Evolutionary conservation across 2,888 invertebrate genomes (phyloP).

Genomic region (Creontiades dilutus): DNA sequence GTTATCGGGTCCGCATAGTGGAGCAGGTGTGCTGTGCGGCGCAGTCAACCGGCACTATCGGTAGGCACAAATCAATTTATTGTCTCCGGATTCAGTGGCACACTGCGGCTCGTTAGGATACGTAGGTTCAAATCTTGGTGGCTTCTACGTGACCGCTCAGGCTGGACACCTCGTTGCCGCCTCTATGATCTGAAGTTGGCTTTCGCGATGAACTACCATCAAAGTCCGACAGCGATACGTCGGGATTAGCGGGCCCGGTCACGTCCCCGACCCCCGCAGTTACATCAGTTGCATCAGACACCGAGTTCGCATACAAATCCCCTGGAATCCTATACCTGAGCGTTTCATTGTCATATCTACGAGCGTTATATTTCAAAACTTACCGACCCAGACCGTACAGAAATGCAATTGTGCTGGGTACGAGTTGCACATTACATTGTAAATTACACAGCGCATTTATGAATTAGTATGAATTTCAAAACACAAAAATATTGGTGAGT

Average conservation of each 20-base stretch:
- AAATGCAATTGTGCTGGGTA: not conserved
- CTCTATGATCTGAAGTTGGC: not conserved
- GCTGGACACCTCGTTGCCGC: not conserved
- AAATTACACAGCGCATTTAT: too few relatives aligned
- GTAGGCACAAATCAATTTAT: too few relatives aligned
- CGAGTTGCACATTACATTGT: too few relatives aligned
- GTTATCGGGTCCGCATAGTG: too few relatives aligned
- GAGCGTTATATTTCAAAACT: not conserved
- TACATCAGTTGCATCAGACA: not conserved
- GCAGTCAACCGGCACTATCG: too few relatives aligned
- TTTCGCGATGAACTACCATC: not conserved
- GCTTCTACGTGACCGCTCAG: not conserved
- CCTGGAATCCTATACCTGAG: slow-evolving; percentile 14
- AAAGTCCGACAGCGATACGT: not conserved
- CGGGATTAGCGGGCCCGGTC: not conserved
- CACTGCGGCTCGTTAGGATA: not conserved
- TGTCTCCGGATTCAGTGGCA: too few relatives aligned
- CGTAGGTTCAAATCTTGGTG: not conserved
- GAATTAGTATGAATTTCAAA: too few relatives aligned
- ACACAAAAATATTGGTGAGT: too few relatives aligned
- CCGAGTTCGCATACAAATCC: not conserved
- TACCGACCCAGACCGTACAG: not conserved
- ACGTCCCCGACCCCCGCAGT: not conserved
- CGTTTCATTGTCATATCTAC: not conserved
- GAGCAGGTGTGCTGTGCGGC: too few relatives aligned